Percentiles rank a stretch among this genome's conserved stretches.
Evolutionary conservation across 2,797 vertebrate species (phyloP).

Genomic region (Remorina albescens): DNA sequence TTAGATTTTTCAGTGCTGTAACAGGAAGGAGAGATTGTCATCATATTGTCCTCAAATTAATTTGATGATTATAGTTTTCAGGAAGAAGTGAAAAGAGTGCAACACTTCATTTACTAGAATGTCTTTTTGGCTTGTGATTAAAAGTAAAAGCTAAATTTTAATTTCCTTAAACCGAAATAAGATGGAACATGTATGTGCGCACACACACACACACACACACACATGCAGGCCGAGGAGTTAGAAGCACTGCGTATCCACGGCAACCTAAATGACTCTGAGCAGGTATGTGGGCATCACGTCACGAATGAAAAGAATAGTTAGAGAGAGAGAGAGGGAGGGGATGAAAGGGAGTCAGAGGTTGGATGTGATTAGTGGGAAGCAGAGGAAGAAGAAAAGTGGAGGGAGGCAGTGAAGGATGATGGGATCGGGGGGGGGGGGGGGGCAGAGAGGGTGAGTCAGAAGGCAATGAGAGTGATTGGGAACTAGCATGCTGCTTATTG

Average conservation of each 20-base stretch:
- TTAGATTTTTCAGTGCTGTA: no score
- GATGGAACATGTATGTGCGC: background rate
- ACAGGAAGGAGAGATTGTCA: no score
- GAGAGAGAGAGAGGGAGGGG: background rate
- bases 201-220: background rate
- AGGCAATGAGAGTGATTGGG: conserved; percentile 55
- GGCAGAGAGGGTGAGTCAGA: conserved; percentile 59
- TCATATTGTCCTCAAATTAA: no score
- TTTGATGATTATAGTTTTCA: no score
- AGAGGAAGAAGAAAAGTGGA: conserved; percentile 10
- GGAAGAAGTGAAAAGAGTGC: background rate
- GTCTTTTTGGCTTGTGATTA: no score
- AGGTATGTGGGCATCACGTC: conserved; percentile 58
- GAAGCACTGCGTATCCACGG: conserved; percentile 70
- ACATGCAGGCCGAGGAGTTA: conserved; percentile 17
- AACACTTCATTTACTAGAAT: background rate
- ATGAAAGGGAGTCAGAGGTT: conserved; percentile 63
- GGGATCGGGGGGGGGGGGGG: conserved; percentile 25
- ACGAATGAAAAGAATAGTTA: background rate
- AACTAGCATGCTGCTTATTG: conserved; percentile 73
- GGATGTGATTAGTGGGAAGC: conserved; percentile 60
- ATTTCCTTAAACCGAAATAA: conserved; percentile 7
- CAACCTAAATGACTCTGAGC: conserved; percentile 73
- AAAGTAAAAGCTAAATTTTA: no score
- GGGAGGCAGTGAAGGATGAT: conserved; percentile 26